Evolutionary conservation across 1,140 invertebrate genomes (phyloP).

Genomic region (Leguminivora glycinivorella): DNA sequence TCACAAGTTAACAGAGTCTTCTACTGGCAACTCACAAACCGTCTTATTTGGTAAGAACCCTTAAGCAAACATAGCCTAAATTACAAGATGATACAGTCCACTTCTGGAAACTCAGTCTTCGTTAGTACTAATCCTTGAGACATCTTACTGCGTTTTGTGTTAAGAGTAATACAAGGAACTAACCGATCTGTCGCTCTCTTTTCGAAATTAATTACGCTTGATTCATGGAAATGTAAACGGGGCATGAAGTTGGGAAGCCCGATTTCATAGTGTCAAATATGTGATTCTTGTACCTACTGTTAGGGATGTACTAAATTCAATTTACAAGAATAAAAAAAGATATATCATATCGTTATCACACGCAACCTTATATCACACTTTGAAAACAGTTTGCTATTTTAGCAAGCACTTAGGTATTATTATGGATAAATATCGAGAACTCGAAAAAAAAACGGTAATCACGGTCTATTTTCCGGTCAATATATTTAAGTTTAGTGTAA

Average conservation of each 20-base stretch:
- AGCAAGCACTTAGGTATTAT: too few relatives aligned
- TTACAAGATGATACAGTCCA: neutral
- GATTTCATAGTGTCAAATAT: neutral
- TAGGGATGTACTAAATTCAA: too few relatives aligned
- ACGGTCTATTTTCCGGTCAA: too few relatives aligned
- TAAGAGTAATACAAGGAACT: constrained; percentile 30
- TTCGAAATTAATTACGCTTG: constrained; percentile 27
- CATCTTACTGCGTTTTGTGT: constrained; percentile 35
- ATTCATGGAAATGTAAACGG: neutral
- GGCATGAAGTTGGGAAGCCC: too few relatives aligned
- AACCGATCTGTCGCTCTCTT: constrained; percentile 26
- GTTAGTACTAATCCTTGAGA: too few relatives aligned
- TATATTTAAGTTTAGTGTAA: neutral
- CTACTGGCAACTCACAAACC: neutral
- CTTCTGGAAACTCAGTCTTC: neutral
- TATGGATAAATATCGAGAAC: too few relatives aligned
- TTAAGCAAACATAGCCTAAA: neutral
- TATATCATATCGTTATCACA: too few relatives aligned
- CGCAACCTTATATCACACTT: too few relatives aligned
- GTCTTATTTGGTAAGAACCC: neutral
- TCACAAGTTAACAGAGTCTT: neutral
- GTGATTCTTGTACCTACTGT: neutral
- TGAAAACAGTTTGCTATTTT: too few relatives aligned
- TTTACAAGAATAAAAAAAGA: too few relatives aligned
- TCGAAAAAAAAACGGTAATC: too few relatives aligned